These are phyloP conservation scores for Trissolcus brochymenae DNA, from an alignment of 2,888 invertebrate species.

Conservation along the genomic window DNA sequence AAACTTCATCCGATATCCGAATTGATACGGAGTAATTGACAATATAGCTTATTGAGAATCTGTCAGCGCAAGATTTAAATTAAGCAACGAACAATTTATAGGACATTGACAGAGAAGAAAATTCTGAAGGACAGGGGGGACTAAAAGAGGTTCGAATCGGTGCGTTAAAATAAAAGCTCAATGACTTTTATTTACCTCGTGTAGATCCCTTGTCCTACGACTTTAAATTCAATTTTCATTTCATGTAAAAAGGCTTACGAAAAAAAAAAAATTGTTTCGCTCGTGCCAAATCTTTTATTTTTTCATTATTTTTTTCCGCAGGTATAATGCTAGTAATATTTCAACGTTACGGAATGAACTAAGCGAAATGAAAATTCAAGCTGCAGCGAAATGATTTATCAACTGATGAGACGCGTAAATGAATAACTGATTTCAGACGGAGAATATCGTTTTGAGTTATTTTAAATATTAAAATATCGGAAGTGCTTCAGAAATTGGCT, in stretches of 20 bases:
- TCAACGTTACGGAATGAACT: slow-evolving; percentile 30
- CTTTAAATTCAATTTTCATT: slow-evolving; percentile 54
- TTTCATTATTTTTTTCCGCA: slow-evolving; percentile 3
- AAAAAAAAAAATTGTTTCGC: slow-evolving; percentile 36
- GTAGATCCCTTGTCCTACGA: slow-evolving; percentile 29
- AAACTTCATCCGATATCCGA: slow-evolving; percentile 61
- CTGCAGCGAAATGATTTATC: slow-evolving; percentile 29
- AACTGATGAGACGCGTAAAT: slow-evolving; percentile 7
- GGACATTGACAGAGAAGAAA: slow-evolving; percentile 34
- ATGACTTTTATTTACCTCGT: slow-evolving; percentile 32
- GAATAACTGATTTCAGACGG: neutral
- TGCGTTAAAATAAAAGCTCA: slow-evolving; percentile 27
- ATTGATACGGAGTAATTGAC: slow-evolving; percentile 70
- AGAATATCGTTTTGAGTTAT: neutral
- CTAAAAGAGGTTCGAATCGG: neutral
- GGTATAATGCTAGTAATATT: slow-evolving; percentile 28
- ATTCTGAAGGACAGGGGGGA: slow-evolving; percentile 3
- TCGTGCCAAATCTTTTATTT: slow-evolving; percentile 4
- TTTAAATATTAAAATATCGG: neutral
- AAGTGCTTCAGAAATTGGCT: no score
- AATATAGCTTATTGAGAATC: slow-evolving; percentile 69
- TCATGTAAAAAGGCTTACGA: slow-evolving; percentile 29
- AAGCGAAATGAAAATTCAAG: slow-evolving; percentile 33
- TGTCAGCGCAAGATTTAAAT: slow-evolving; percentile 66
- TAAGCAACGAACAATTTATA: slow-evolving; percentile 62